phyloP scores from a whole-genome alignment of 2,113 vertebrate species.

The Phodopus roborovskii region DNA sequence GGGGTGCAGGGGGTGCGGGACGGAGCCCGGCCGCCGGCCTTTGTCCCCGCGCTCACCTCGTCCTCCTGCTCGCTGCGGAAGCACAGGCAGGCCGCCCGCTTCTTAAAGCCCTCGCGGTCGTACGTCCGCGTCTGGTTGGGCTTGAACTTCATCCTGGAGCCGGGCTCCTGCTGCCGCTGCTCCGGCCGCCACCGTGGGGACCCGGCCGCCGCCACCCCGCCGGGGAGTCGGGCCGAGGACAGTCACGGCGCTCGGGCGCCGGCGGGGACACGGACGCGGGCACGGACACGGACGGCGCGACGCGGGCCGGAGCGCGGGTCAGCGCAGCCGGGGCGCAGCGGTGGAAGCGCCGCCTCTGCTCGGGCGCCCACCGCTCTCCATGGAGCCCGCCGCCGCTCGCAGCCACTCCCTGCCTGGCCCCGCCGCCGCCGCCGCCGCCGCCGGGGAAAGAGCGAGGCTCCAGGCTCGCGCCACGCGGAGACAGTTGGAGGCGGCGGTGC shows the following conservation, averaged over 20 bases:
- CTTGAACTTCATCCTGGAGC: slow-evolving; percentile 97
- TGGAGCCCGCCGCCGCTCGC: slow-evolving; percentile 71
- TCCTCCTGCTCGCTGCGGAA: slow-evolving; percentile 95
- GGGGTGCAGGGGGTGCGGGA: not conserved
- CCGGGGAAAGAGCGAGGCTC: not conserved
- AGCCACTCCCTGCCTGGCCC: not conserved
- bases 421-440: not conserved
- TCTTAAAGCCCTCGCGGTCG: slow-evolving; percentile 97
- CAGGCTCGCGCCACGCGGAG: not conserved
- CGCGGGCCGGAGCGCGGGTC: slow-evolving; percentile 25
- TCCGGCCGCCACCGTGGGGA: slow-evolving; percentile 69
- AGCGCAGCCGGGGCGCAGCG: slow-evolving; percentile 50
- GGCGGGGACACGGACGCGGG: not conserved
- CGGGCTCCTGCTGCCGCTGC: slow-evolving; percentile 70
- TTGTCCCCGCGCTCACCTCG: slow-evolving; percentile 88
- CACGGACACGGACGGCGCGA: not conserved
- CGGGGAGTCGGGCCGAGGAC: slow-evolving; percentile 35
- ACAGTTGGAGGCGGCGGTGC: not conserved
- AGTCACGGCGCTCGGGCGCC: not conserved
- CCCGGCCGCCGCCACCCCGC: slow-evolving; percentile 77
- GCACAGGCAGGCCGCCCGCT: slow-evolving; percentile 95
- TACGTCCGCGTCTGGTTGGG: slow-evolving; percentile 98
- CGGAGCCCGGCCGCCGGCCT: not conserved
- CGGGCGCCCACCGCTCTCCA: slow-evolving; percentile 77
- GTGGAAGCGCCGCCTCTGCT: slow-evolving; percentile 49